Percentiles rank a stretch among this genome's conserved stretches.
Conservation (phyloP, 2,888 invertebrate species). For the Lacanobia oleracea region DNA sequence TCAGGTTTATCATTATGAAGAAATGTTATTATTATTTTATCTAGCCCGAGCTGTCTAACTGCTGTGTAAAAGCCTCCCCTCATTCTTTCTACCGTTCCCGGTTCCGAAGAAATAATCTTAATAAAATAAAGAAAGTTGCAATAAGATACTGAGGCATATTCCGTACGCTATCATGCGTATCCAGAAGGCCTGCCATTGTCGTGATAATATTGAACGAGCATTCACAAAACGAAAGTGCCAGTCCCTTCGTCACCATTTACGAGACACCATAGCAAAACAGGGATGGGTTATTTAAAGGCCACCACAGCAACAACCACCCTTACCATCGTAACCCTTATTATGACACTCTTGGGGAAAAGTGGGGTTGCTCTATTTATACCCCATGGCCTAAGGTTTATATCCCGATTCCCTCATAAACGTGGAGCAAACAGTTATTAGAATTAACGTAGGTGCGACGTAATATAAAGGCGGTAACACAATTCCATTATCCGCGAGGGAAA, state of each 20-base stretch:
- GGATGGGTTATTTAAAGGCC: constrained; percentile 21
- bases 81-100: too few relatives aligned
- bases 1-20: too few relatives aligned
- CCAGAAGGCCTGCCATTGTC: neutral
- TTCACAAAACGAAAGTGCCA: neutral
- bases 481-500: constrained; percentile 49
- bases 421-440: constrained; percentile 45
- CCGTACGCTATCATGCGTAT: neutral
- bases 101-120: too few relatives aligned
- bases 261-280: neutral
- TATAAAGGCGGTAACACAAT: constrained; percentile 49
- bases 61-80: too few relatives aligned
- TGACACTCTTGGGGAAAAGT: constrained; percentile 40
- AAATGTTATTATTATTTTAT: too few relatives aligned
- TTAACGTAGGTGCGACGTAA: constrained; percentile 50
- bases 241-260: constrained; percentile 2
- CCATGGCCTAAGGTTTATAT: constrained; percentile 23
- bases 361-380: constrained; percentile 26
- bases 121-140: too few relatives aligned
- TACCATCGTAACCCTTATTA: constrained; percentile 28
- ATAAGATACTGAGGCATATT: too few relatives aligned
- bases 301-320: constrained; percentile 1
- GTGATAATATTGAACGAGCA: neutral
- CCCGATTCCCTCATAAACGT: constrained; percentile 44
- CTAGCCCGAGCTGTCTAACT: too few relatives aligned